Conservation (phyloP, 1,140 invertebrate genomes). For the Holotrichia oblita region DNA sequence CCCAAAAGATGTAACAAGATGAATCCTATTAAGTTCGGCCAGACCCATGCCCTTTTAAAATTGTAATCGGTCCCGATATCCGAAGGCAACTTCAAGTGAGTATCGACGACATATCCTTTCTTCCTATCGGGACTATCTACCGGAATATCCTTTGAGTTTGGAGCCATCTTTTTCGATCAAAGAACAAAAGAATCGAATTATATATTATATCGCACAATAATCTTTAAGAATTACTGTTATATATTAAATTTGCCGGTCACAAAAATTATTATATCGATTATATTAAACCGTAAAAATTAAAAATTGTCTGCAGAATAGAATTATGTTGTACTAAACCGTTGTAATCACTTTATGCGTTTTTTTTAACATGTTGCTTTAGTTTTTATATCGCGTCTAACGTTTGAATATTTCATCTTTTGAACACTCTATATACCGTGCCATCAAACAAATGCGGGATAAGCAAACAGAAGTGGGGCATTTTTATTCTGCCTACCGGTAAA, state of each 20-base stretch:
- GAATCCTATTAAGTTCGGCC: conserved; percentile 66
- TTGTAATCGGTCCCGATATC: conserved; percentile 63
- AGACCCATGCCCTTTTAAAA: conserved; percentile 65
- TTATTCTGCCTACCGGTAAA: background rate
- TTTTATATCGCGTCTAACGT: background rate
- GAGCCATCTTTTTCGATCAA: conserved; percentile 14
- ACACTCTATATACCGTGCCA: conserved; percentile 1
- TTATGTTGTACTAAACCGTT: background rate
- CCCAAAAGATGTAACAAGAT: conserved; percentile 62
- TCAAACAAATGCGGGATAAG: background rate
- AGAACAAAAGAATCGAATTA: background rate
- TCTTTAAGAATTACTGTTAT: background rate
- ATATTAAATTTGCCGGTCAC: no score
- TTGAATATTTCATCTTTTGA: conserved; percentile 7
- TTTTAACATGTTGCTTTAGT: conserved; percentile 16
- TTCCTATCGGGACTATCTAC: background rate
- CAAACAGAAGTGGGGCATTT: conserved; percentile 9
- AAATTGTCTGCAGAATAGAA: no score
- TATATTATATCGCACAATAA: background rate
- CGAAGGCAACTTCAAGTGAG: conserved; percentile 44
- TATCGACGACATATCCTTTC: conserved; percentile 30
- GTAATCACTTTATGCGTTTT: background rate
- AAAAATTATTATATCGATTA: no score
- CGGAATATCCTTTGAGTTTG: conserved; percentile 37
- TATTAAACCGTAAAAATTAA: no score